A percentile compares a stretch with the other conserved stretches of the same genome.
Evolutionary conservation across 2,113 vertebrate species (phyloP).

Genomic region (Eublepharis macularius): DNA sequence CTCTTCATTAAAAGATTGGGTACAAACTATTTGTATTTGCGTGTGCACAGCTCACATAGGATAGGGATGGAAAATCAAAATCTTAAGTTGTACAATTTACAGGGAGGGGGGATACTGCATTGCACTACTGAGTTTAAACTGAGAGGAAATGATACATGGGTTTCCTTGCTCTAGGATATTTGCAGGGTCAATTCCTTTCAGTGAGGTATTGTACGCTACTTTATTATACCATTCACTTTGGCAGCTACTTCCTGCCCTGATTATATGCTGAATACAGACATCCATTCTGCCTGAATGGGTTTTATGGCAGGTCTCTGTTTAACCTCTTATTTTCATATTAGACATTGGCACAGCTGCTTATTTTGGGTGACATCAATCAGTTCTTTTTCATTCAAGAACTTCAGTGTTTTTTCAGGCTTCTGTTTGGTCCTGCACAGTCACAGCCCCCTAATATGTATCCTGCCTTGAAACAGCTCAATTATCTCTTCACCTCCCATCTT

Average conservation of each 20-base stretch:
- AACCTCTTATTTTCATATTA: constrained; percentile 30
- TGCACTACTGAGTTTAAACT: constrained; percentile 2
- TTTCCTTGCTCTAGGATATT: constrained; percentile 24
- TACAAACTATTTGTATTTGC: constrained; percentile 25
- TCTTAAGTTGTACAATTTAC: neutral
- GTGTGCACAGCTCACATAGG: constrained; percentile 12
- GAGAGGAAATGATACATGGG: constrained; percentile 4
- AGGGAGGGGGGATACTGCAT: constrained; percentile 26
- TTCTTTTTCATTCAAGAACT: neutral
- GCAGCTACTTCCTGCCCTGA: neutral
- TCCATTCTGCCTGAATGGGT: neutral
- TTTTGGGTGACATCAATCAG: neutral
- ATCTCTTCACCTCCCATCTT: neutral
- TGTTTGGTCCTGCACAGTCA: neutral
- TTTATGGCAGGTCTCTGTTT: constrained; percentile 5
- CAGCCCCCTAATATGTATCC: fast-evolving
- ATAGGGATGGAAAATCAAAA: constrained; percentile 48
- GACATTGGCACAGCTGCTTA: neutral
- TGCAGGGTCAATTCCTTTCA: constrained; percentile 23
- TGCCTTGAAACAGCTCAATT: neutral
- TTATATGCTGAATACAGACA: neutral
- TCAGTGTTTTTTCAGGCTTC: neutral
- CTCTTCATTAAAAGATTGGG: constrained; percentile 6
- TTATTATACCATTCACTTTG: neutral
- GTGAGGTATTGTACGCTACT: neutral